Conservation (phyloP, 1,140 invertebrate species). For the Euwallacea similis region DNA sequence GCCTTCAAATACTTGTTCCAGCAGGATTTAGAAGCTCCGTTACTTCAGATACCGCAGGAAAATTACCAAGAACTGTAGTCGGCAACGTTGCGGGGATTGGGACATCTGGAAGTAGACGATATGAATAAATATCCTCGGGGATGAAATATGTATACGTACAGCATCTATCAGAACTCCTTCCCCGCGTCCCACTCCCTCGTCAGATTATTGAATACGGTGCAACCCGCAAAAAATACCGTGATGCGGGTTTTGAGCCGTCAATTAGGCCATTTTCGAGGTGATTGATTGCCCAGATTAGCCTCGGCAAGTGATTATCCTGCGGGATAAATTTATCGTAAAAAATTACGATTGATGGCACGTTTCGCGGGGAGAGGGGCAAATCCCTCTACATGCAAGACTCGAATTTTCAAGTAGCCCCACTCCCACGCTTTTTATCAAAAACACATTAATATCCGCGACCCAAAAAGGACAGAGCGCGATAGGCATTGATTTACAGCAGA, state of each 20-base stretch:
- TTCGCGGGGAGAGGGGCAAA: slow-evolving; percentile 8
- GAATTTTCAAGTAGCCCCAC: too few species aligned
- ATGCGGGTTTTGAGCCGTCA: slow-evolving; percentile 33
- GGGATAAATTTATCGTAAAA: slow-evolving; percentile 36
- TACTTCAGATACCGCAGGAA: too few species aligned
- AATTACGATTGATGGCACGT: slow-evolving; percentile 35
- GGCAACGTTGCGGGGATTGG: too few species aligned
- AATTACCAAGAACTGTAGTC: too few species aligned
- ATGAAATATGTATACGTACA: too few species aligned
- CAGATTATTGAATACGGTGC: slow-evolving; percentile 5
- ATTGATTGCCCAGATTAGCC: slow-evolving; percentile 35
- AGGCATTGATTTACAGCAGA: slow-evolving; percentile 2
- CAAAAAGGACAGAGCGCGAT: too few species aligned
- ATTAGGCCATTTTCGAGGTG: slow-evolving; percentile 32
- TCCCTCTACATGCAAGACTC: neutral
- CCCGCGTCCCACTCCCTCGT: neutral
- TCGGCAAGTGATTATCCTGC: slow-evolving; percentile 29
- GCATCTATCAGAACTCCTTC: neutral
- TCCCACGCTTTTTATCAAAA: too few species aligned
- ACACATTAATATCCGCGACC: too few species aligned
- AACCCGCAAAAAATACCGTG: slow-evolving; percentile 19
- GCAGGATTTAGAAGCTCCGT: too few species aligned
- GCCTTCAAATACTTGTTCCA: too few species aligned
- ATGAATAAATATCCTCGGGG: too few species aligned
- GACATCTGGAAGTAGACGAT: too few species aligned